Conservation (phyloP, 1,140 invertebrate species). For the Nebria ingens region DNA sequence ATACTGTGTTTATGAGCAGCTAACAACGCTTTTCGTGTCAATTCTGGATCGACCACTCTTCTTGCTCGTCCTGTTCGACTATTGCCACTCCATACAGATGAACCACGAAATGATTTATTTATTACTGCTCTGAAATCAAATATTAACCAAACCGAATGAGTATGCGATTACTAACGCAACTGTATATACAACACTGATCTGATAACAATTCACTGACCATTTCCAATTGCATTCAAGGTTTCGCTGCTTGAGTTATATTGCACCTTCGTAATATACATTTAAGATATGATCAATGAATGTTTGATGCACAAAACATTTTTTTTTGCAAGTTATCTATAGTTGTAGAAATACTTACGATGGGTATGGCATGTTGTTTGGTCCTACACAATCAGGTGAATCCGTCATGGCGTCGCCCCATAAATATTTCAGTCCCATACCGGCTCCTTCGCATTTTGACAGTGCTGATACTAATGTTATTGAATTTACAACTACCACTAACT, state of each 20-base stretch:
- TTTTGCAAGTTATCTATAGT: slow-evolving; percentile 12
- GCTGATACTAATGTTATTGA: slow-evolving; percentile 15
- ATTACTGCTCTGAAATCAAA: slow-evolving; percentile 46
- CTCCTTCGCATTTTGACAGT: slow-evolving; percentile 42
- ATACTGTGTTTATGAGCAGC: slow-evolving; percentile 48
- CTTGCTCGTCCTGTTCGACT: slow-evolving; percentile 49
- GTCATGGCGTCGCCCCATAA: slow-evolving; percentile 74
- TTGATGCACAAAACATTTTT: slow-evolving; percentile 11
- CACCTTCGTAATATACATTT: too few relatives aligned
- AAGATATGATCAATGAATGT: too few relatives aligned
- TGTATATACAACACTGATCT: too few relatives aligned
- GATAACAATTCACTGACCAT: not conserved
- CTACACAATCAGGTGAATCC: slow-evolving; percentile 61
- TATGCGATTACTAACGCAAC: not conserved
- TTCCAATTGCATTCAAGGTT: too few relatives aligned
- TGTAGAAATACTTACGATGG: slow-evolving; percentile 53
- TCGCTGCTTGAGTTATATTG: too few relatives aligned
- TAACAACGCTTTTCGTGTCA: slow-evolving; percentile 58
- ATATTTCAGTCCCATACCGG: slow-evolving; percentile 58
- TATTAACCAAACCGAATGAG: not conserved
- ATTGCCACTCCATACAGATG: slow-evolving; percentile 42
- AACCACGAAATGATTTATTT: slow-evolving; percentile 46
- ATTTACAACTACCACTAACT: slow-evolving; percentile 14
- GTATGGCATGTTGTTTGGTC: slow-evolving; percentile 69
- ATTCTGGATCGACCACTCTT: slow-evolving; percentile 52